Percentiles rank a stretch among this genome's conserved stretches.
Evolutionary conservation across 2,797 vertebrate genomes (phyloP).

Genomic region (Sphenopsis melanotis): DNA sequence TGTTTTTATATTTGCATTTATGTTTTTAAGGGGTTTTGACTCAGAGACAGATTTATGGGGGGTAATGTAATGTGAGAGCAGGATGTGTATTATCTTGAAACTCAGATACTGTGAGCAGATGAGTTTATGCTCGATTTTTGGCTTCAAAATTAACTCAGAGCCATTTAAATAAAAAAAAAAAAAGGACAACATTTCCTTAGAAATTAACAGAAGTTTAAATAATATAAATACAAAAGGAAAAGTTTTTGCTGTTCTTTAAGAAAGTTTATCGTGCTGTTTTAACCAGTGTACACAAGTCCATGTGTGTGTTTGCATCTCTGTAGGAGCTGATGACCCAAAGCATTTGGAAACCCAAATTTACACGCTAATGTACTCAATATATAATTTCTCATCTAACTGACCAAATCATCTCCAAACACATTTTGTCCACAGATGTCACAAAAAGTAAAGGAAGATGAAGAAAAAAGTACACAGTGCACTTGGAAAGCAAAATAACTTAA

Average conservation of each 20-base stretch:
- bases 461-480: slow-evolving; percentile 14
- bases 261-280: neutral
- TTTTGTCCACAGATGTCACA: slow-evolving; percentile 11
- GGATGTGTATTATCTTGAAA: slow-evolving; percentile 8
- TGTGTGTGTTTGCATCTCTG: neutral
- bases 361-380: neutral
- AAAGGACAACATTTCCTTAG: neutral
- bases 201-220: slow-evolving; percentile 17
- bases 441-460: neutral
- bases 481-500: slow-evolving; percentile 19
- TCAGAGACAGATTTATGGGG: slow-evolving; percentile 12
- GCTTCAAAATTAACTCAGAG: neutral
- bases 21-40: slow-evolving; percentile 14
- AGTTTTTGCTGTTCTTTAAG: neutral
- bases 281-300: neutral
- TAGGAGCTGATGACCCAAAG: neutral
- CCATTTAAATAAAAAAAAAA: neutral
- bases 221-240: neutral
- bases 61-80: neutral
- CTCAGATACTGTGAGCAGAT: neutral
- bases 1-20: neutral
- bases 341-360: neutral
- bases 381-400: slow-evolving; percentile 13
- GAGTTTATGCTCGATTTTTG: neutral
- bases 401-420: neutral